These are phyloP conservation scores for Thunnus albacares DNA, from an alignment of 2,797 vertebrate species.

Conservation along the genomic window DNA sequence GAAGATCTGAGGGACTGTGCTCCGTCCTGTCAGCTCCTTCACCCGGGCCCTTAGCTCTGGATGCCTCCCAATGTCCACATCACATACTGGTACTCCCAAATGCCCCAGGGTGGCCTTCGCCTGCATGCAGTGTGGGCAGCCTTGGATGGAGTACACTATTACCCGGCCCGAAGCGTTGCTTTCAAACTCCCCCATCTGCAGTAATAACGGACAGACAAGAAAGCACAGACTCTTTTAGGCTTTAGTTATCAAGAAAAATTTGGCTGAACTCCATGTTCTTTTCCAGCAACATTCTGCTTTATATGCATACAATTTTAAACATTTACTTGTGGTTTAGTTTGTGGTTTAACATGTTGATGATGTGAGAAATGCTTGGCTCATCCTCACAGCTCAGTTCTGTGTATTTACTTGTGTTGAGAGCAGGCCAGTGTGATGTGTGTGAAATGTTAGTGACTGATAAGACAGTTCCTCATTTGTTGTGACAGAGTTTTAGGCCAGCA, in stretches of 20 bases:
- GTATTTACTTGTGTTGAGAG: constrained; percentile 37
- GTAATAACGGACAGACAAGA: constrained; percentile 19
- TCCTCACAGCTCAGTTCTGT: constrained; percentile 13
- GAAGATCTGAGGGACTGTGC: constrained; percentile 87
- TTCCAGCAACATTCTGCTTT: neutral
- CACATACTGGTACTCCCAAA: constrained; percentile 78
- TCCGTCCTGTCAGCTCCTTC: constrained; percentile 81
- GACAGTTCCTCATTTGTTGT: constrained; percentile 39
- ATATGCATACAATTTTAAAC: neutral
- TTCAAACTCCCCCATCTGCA: constrained; percentile 79
- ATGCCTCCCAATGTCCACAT: constrained; percentile 81
- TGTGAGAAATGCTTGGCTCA: neutral
- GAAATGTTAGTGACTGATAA: no score
- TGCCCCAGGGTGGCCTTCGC: constrained; percentile 79
- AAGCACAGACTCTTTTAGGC: neutral
- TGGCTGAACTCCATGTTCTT: neutral
- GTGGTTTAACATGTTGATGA: neutral
- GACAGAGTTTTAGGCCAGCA: neutral
- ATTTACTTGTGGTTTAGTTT: neutral
- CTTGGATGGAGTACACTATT: constrained; percentile 84
- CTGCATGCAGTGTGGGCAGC: constrained; percentile 84
- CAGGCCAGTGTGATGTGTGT: neutral
- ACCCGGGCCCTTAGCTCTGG: constrained; percentile 74
- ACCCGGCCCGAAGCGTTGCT: constrained; percentile 74
- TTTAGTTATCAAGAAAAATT: neutral